phyloP scores from a whole-genome alignment of 2,113 vertebrate genomes.

The Lagenorhynchus albirostris region DNA sequence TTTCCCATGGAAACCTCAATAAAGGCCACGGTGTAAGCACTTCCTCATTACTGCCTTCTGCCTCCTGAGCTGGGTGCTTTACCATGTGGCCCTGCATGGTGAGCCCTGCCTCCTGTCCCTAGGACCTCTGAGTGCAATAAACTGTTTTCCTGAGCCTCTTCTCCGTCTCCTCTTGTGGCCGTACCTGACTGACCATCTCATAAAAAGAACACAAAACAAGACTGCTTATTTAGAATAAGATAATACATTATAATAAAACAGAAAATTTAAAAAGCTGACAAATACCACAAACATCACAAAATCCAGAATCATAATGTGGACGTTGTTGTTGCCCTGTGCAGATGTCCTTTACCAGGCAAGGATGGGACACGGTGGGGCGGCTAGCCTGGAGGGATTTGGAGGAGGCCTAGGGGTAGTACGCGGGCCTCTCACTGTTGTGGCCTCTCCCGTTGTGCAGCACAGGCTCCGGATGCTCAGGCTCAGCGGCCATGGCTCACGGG shows the following conservation, averaged over 20 bases:
- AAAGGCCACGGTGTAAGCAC: not conserved
- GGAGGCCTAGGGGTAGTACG: not conserved
- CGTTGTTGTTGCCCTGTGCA: fast-evolving
- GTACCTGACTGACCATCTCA: not conserved
- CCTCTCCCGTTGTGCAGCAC: too few species aligned
- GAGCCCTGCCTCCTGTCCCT: not conserved
- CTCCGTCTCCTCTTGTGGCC: not conserved
- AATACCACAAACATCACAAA: not conserved
- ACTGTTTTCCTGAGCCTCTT: not conserved
- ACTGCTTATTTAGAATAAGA: not conserved
- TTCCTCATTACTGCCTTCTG: not conserved
- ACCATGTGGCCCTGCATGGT: not conserved
- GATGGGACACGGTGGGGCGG: not conserved
- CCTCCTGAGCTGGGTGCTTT: not conserved
- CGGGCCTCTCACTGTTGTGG: too few species aligned
- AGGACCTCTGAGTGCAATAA: not conserved
- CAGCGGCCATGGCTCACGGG: too few species aligned
- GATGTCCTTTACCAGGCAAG: not conserved
- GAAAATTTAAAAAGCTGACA: not conserved
- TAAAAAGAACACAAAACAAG: not conserved
- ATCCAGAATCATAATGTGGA: not conserved
- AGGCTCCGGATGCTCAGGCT: too few species aligned
- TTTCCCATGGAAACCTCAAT: not conserved
- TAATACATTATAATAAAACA: not conserved
- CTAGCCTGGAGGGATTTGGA: not conserved